A percentile compares a stretch with the other conserved stretches of the same genome.
Evolutionary conservation across 2,797 vertebrate species (phyloP).

Genomic region (Hippocampus kuda): DNA sequence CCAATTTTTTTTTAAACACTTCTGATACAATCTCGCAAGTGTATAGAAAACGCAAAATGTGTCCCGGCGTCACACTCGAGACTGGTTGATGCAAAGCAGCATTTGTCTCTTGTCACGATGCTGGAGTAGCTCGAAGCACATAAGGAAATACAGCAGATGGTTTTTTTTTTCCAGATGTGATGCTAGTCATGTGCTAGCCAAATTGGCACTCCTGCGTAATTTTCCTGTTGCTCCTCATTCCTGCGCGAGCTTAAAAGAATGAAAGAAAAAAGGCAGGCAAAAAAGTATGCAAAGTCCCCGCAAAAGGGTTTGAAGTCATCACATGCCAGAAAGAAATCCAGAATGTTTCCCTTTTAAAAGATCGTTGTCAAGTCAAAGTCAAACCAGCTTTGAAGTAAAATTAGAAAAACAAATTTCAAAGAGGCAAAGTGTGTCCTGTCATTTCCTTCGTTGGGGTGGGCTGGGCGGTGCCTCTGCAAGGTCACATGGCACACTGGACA

Average conservation of each 20-base stretch:
- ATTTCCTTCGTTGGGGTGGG: conserved; percentile 1
- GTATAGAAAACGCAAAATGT: no score
- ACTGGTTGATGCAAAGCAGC: not conserved
- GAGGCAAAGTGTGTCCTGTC: conserved; percentile 33
- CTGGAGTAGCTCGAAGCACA: conserved; percentile 17
- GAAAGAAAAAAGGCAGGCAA: not conserved
- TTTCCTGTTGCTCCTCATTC: conserved; percentile 6
- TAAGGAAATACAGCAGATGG: not conserved
- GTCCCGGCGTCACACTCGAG: no score
- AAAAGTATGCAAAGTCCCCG: not conserved
- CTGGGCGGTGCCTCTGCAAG: conserved; percentile 33
- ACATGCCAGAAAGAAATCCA: not conserved
- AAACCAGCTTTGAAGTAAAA: conserved; percentile 19
- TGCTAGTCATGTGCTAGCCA: not conserved
- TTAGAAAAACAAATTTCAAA: not conserved
- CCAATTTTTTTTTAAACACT: not conserved
- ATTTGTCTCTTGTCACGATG: not conserved
- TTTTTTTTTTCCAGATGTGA: not conserved
- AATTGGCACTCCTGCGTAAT: not conserved
- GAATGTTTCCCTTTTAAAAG: conserved; percentile 61
- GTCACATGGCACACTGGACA: conserved; percentile 58
- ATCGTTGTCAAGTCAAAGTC: conserved; percentile 14
- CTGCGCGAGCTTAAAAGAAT: conserved; percentile 7
- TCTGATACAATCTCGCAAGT: no score
- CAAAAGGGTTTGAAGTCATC: not conserved